phyloP scores from a whole-genome alignment of 2,113 vertebrate genomes.

The Holacanthus passer region DNA sequence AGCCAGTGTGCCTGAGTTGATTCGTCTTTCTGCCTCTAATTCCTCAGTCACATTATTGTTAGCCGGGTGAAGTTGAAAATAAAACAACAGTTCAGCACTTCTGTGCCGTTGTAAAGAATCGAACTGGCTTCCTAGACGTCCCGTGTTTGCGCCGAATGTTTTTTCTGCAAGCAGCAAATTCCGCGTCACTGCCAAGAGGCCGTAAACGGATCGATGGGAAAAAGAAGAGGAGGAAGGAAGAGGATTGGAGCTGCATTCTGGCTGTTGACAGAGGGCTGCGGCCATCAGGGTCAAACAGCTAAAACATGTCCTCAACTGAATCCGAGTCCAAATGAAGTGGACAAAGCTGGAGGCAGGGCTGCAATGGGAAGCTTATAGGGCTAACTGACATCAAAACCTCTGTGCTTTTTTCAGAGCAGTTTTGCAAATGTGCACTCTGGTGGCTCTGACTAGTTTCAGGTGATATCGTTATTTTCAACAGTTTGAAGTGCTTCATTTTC shows the following conservation, averaged over 20 bases:
- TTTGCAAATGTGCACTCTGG: background rate
- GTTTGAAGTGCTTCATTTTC: background rate
- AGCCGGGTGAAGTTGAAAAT: constrained; percentile 33
- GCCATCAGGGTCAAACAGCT: constrained; percentile 25
- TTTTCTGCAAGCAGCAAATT: constrained; percentile 40
- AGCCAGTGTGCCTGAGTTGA: constrained; percentile 5
- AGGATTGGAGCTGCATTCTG: constrained; percentile 7
- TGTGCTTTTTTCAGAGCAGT: background rate
- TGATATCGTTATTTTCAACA: background rate
- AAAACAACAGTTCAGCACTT: constrained; percentile 18
- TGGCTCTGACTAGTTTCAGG: background rate
- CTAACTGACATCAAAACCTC: constrained; percentile 11
- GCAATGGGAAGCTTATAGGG: background rate
- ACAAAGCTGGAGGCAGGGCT: background rate
- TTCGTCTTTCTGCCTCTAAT: constrained; percentile 16
- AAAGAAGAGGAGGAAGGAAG: background rate
- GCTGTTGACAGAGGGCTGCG: constrained; percentile 36
- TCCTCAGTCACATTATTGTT: constrained; percentile 39
- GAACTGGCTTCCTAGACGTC: constrained; percentile 25
- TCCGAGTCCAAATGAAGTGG: constrained; percentile 5
- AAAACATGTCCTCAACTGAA: background rate
- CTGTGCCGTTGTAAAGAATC: background rate
- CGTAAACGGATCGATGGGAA: background rate
- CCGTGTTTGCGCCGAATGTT: constrained; percentile 21
- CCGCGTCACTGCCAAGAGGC: constrained; percentile 3